Evolutionary conservation across 1,140 invertebrate species (phyloP).

Genomic region (Chrysopa pallens): DNA sequence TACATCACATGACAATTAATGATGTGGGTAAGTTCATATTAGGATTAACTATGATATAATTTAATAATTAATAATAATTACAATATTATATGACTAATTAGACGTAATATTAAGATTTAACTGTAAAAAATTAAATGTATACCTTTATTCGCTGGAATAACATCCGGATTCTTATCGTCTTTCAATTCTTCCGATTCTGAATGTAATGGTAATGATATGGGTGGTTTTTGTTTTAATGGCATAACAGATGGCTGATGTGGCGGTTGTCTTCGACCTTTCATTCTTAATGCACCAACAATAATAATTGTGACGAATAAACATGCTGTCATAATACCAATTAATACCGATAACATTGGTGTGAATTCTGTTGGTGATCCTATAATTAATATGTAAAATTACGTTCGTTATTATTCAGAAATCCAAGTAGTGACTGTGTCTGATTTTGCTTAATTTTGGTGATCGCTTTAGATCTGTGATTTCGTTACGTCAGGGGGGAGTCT

Average conservation of each 20-base stretch:
- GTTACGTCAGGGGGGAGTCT: too few species aligned
- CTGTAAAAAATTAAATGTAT: slow-evolving; percentile 16
- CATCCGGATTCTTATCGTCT: slow-evolving; percentile 70
- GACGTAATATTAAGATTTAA: not conserved
- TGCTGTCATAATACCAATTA: slow-evolving; percentile 51
- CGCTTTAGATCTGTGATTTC: too few species aligned
- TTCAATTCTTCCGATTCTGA: slow-evolving; percentile 47
- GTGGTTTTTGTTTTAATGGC: slow-evolving; percentile 46
- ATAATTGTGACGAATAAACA: slow-evolving; percentile 47
- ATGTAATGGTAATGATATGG: slow-evolving; percentile 35
- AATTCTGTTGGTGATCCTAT: slow-evolving; percentile 34
- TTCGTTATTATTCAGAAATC: too few species aligned
- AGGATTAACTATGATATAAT: too few species aligned
- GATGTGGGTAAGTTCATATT: too few species aligned
- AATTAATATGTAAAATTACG: too few species aligned
- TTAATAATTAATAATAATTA: too few species aligned
- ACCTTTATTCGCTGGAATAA: slow-evolving; percentile 77
- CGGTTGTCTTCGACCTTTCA: slow-evolving; percentile 34
- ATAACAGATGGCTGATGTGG: slow-evolving; percentile 36
- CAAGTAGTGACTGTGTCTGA: too few species aligned
- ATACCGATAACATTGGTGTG: slow-evolving; percentile 52
- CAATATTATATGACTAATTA: too few species aligned
- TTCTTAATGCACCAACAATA: slow-evolving; percentile 47
- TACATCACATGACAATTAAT: too few species aligned
- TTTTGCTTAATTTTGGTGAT: too few species aligned